Base-by-base conservation (phyloP, 1,140 invertebrate genomes). In the Antheraea pernyi region DNA sequence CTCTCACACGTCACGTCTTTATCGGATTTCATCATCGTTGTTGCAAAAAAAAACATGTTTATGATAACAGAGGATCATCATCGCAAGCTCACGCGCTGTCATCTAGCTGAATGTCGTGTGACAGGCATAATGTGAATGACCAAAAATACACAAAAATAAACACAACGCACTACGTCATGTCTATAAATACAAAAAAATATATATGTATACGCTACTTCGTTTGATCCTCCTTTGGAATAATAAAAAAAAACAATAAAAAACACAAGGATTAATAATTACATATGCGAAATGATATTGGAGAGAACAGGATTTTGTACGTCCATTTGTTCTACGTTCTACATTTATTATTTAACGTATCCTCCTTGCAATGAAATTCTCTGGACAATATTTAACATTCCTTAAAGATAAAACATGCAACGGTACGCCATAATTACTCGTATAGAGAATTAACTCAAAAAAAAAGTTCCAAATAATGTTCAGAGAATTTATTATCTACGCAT, bases 221-320 rank as follows among this genome's bases (percentile, higher is more conserved):
- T 73, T 82, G 88, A 90, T 90, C 88, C 88, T 85, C 82, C 72
- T 79, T 83, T n/a, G 77, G 71, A 79, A 84, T 82, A 83, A 72
- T 81, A 79, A 81, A 59, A 82, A 78, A 79, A 80, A 82, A n/a
- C n/a, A n/a, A n/a, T n/a, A n/a, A 86, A n/a, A 65, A 67, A 67
- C 89, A 91, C 86, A 91, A 89, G 87, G 82, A 80, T 77, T 84
- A 83, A 69, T 79, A 78, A 80, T 75, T 79, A 82, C 70, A 71
- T 82, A 74, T 72, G 76, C 77, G 76, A 78, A 68, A 70, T 73
- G 67, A 75, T 46, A 76, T 70, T 80, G 82, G 85, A 89, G 86
- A 39, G 69, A 89, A 85, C 89, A 89, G 88, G 88, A 88, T 79
- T 69, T 70, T 75, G 39, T 64, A 30, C 68, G 68, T 61, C 18